Evolutionary conservation across 2,888 invertebrate genomes (phyloP), one percentile per base, ranked within the genome.

Genomic region (Sarcophaga carnaria): DNA sequence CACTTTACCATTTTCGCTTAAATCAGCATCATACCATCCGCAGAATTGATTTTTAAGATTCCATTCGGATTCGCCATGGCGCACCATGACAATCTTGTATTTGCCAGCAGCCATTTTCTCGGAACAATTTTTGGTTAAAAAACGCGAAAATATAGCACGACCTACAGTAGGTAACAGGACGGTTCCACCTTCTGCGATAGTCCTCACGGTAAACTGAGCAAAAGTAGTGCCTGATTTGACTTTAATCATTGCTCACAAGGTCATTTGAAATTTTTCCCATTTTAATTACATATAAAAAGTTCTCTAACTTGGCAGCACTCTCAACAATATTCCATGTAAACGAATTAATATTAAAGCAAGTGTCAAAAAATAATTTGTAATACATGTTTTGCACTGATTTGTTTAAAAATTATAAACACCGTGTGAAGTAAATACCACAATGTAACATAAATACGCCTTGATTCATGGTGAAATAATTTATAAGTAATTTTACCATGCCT

Each of bases 11-110:
- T 96, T 96, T 85, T 95, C 95, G 89, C 96, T 96, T 37, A 96
- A 94, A 90, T 96, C 95, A 88, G 96, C 96, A 90, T 96, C 96
- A 89, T 93, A 96, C 96, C 96, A 96, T 47, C 96, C 96, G 90
- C 96, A 96, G 90, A 96, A 96, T 45, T 96, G 94, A 93, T 96
- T 96, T 90, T 96, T 95, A 92, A 96, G 95, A 90, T 96, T 96
- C 96, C 96, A 96, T 93, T 96, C 96, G 90, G 96, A 96, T 94
- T 96, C 96, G 85, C 96, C 96, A 90, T 96, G 96, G 90, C 96
- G 95, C 71, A 96, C 95, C 96, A 96, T 96, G 79, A 96, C 96
- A 94, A 96, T 96, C 91, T 95, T 95, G 90, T 95, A 95, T 90
- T 94, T 95, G 91, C 91, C 93, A 90, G 92, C 90, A 89, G 92